These are phyloP conservation scores for Plagodis dolabraria DNA, from an alignment of 2,888 invertebrate species.

Conservation along the genomic window DNA sequence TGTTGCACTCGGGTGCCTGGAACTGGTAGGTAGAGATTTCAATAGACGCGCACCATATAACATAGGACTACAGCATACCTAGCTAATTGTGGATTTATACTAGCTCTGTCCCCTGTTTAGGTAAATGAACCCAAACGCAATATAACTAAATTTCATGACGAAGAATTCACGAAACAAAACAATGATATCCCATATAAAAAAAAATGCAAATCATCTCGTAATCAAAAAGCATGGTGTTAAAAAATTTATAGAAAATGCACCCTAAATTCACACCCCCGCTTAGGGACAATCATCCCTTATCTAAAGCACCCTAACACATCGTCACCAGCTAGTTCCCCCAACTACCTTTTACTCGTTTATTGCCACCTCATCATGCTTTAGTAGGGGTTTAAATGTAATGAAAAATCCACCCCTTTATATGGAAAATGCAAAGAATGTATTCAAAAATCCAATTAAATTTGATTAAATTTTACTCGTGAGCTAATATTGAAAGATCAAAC, in stretches of 20 bases:
- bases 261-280: constrained; percentile 21
- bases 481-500: no score
- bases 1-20: no score
- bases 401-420: constrained; percentile 20
- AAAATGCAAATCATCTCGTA: constrained; percentile 20
- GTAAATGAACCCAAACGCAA: no score
- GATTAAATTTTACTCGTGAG: no score
- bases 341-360: constrained; percentile 9
- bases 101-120: no score
- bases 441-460: not conserved
- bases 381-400: constrained; percentile 20
- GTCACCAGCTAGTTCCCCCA: constrained; percentile 24
- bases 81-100: no score
- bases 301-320: constrained; percentile 20
- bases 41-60: no score
- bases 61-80: no score
- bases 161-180: not conserved
- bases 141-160: no score
- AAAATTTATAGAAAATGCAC: constrained; percentile 20
- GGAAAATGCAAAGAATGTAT: constrained; percentile 10
- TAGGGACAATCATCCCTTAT: constrained; percentile 24
- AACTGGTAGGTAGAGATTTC: no score
- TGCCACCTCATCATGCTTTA: constrained; percentile 25
- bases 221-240: constrained; percentile 15
- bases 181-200: constrained; percentile 14